These are phyloP conservation scores for Chalcis sispes DNA, from an alignment of 2,888 invertebrate genomes.

Conservation along the genomic window DNA sequence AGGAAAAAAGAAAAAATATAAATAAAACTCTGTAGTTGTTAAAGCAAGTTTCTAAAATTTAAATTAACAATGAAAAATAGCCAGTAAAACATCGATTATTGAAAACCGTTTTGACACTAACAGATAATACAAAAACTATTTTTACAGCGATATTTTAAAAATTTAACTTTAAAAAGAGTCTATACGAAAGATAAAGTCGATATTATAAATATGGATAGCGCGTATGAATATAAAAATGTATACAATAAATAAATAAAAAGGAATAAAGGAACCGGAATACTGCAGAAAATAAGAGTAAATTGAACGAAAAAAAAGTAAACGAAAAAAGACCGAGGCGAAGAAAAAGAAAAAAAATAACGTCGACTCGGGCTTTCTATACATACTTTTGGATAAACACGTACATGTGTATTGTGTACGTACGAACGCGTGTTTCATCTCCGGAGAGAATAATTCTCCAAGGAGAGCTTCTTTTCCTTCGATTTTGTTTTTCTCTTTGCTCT, in stretches of 20 bases:
- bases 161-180: too few species aligned
- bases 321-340: not conserved
- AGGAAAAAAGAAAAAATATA: too few species aligned
- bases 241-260: not conserved
- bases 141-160: too few species aligned
- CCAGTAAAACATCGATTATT: too few species aligned
- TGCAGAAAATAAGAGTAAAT: not conserved
- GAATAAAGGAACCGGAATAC: not conserved
- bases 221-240: too few species aligned
- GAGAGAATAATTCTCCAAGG: slow-evolving; percentile 42
- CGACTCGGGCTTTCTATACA: slow-evolving; percentile 9
- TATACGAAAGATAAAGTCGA: too few species aligned
- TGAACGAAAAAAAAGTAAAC: not conserved
- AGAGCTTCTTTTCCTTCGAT: slow-evolving; percentile 33
- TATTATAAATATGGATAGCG: too few species aligned
- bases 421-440: slow-evolving; percentile 10
- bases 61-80: too few species aligned
- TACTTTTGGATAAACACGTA: slow-evolving; percentile 28
- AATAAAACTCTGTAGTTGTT: too few species aligned
- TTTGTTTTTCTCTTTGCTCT: slow-evolving; percentile 7
- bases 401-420: not conserved
- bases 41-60: too few species aligned
- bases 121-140: too few species aligned
- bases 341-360: not conserved
- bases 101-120: too few species aligned